Evolutionary conservation across 2,888 invertebrate species (phyloP), one percentile per base, ranked within the genome.

Genomic region (Saturnia japonica): DNA sequence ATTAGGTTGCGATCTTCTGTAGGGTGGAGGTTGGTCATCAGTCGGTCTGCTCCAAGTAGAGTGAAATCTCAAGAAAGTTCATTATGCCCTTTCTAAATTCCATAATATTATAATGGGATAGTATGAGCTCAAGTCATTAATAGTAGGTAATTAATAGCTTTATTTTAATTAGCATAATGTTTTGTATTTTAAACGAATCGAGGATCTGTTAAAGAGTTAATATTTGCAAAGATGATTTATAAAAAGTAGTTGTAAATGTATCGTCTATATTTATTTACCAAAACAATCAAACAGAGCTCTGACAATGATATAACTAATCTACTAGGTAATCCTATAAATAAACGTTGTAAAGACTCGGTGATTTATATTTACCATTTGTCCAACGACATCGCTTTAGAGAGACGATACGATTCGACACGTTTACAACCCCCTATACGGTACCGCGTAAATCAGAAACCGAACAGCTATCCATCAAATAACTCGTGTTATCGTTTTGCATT

Each of bases 401-500:
- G 80, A 75, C 75, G 76, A 75, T 73, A 75, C 70, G 68, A 70
- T 76, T 80, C 80, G 82, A 83, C 83, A 80, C 81, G 75, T 85
- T 86, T 82, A 82, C 82, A 80, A n/a, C 80, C 78, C 83, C 81
- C 76, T 86, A 84, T 79, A 86, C 77, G 86, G 86, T 75, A 78
- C 73, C 77, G 79, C 86, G 88, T 92, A 91, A 91, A 93, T 91
- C 91, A 91, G 84, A 82, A 84, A 84, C 82, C 73, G 80, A 81
- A 81, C 82, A 82, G 86, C 88, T 84, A 91, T 93, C 92, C 82
- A 91, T 93, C 91, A 92, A 87, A 77, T 78, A 74, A 76, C 76
- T 71, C 79, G 80, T 80, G 85, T 86, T 85, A 87, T 88, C 87
- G 89, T 91, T 92, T 93, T 88, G 92, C 91, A 88, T 86, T 88